Conservation (phyloP, 2,888 invertebrate genomes). For the Andrena praecox region DNA sequence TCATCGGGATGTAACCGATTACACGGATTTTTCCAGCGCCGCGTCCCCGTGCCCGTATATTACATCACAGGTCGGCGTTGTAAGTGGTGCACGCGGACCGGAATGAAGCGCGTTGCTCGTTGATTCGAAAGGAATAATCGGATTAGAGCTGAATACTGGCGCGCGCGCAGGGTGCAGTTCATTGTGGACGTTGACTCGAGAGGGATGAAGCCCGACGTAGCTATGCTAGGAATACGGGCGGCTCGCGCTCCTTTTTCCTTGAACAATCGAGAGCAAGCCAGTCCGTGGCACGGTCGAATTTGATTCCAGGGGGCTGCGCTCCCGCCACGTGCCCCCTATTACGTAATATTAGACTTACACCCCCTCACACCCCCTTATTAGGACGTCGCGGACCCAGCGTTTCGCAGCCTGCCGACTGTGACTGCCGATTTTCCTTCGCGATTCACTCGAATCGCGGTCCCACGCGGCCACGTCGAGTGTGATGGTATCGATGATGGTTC, state of each 20-base stretch:
- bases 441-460: conserved; percentile 47
- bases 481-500: conserved; percentile 60
- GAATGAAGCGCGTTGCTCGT: conserved; percentile 61
- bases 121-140: conserved; percentile 76
- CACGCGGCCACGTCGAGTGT: conserved; percentile 70
- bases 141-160: conserved; percentile 69
- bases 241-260: conserved; percentile 33
- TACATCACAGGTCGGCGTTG: conserved; percentile 47
- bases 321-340: conserved; percentile 73
- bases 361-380: conserved; percentile 44
- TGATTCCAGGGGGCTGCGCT: conserved; percentile 50
- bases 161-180: conserved; percentile 62
- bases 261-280: conserved; percentile 56
- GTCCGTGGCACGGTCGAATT: conserved; percentile 52
- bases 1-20: conserved; percentile 50
- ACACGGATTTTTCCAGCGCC: conserved; percentile 48
- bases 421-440: conserved; percentile 35
- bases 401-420: conserved; percentile 21
- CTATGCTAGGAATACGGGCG: conserved; percentile 51
- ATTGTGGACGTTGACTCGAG: conserved; percentile 74
- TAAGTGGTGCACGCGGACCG: conserved; percentile 46
- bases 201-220: conserved; percentile 72
- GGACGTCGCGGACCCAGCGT: conserved; percentile 15
- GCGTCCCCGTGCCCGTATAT: conserved; percentile 43
- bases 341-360: conserved; percentile 72